A percentile compares a stretch with the other conserved stretches of the same genome.
Conservation (phyloP, 2,888 invertebrate species). For the Drosophila pseudotakahashii region DNA sequence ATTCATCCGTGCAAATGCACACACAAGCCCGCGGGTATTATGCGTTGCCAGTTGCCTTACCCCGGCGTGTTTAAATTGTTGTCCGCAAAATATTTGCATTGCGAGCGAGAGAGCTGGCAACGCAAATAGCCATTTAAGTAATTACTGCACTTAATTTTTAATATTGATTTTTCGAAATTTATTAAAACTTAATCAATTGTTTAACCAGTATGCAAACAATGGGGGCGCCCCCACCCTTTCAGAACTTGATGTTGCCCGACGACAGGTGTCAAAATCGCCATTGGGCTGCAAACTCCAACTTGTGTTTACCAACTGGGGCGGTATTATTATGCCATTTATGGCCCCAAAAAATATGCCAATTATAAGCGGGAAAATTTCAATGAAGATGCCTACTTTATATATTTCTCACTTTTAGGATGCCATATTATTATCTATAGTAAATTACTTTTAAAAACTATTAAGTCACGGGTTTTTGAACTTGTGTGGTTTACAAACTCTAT, state of each 20-base stretch:
- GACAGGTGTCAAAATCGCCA: slow-evolving; percentile 32
- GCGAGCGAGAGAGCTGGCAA: slow-evolving; percentile 47
- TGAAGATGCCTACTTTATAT: no score
- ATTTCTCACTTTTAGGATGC: no score
- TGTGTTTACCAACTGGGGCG: slow-evolving; percentile 2
- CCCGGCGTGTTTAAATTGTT: slow-evolving; percentile 61
- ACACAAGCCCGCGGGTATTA: slow-evolving; percentile 32
- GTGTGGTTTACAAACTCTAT: no score
- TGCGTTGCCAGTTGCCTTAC: background rate
- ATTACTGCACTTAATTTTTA: slow-evolving; percentile 79
- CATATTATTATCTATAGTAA: no score
- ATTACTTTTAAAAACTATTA: no score
- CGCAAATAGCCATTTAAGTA: slow-evolving; percentile 77
- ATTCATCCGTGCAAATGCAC: slow-evolving; percentile 39
- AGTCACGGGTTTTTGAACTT: no score
- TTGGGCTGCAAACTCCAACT: background rate
- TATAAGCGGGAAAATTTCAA: no score
- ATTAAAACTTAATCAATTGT: slow-evolving; percentile 80
- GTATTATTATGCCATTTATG: background rate
- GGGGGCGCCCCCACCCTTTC: no score
- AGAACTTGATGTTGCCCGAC: background rate
- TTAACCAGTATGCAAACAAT: slow-evolving; percentile 51
- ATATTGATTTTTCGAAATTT: slow-evolving; percentile 78
- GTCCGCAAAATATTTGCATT: slow-evolving; percentile 77
- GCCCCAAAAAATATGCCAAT: background rate